Evolutionary conservation across 2,797 vertebrate species (phyloP), one percentile per base, ranked within the genome.

Genomic region (Pachyuromys duprasi): DNA sequence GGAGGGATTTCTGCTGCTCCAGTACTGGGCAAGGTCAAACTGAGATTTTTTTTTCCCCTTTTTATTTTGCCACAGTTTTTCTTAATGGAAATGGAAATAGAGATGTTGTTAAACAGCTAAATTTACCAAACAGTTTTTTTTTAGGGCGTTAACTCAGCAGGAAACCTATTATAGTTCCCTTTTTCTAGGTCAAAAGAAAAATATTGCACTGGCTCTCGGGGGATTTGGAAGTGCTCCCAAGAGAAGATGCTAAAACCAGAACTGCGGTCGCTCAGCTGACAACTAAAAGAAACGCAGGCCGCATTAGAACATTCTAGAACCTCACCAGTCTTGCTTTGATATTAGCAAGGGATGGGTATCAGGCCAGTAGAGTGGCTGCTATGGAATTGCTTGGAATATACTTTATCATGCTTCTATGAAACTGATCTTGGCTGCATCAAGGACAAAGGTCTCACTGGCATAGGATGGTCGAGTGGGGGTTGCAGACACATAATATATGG

Each of bases 171-270:
- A 88, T 31, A 63, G 74, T 74, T 90, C 74, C 49, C 20, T 70
- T 49, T 95, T 95, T 82, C 55, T 97, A 95, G 92, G 84, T 90
- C 78, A 79, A 70, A 55, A 84, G 84, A 93, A 91, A 96, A 92
- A 81, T 81, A 94, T 69, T 53, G 76, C 49, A 84, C n/a, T 39
- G 28, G 22, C 1, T 4, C 62, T 95, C 49, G 53, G 89, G 90
- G 20, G 67, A 88, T 88, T 84, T 81, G 91, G 74, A 96, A 91
- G 55, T 83, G 81, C 5, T 93, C 69, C 62, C 76, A n/a, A 70
- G 89, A 94, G 60, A 96, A 67, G 94, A 96, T 92, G 84, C 49
- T 39, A 69, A 93, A 95, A 53, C 93, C 81, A 92, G 60, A 88
- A 72, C 83, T 57, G 69, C 53, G 45, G 76, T 72, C 76, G 14